Evolutionary conservation across 2,797 vertebrate genomes (phyloP).

Genomic region (Semotilus atromaculatus): DNA sequence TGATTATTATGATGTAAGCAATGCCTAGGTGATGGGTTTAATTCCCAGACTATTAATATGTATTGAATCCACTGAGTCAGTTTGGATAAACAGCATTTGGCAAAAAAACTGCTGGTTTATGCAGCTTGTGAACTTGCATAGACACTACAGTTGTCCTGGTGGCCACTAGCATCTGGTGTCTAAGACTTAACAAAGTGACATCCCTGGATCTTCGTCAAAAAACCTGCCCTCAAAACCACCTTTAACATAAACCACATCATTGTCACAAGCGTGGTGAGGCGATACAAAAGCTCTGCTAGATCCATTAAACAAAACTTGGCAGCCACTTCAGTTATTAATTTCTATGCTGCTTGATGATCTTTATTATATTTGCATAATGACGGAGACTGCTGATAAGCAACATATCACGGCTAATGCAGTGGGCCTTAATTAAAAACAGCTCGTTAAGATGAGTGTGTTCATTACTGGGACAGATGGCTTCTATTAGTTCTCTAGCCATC

Average conservation of each 20-base stretch:
- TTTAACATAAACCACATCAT: constrained; percentile 20
- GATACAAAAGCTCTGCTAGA: constrained; percentile 49
- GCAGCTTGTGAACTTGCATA: not conserved
- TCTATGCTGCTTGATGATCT: constrained; percentile 69
- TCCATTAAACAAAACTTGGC: constrained; percentile 70
- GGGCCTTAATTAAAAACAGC: constrained; percentile 84
- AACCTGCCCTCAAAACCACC: constrained; percentile 11
- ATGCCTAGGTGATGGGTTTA: not conserved
- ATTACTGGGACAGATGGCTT: constrained; percentile 81
- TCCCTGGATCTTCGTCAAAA: not conserved
- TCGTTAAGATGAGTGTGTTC: constrained; percentile 77
- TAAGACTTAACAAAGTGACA: not conserved
- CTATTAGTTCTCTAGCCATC: constrained; percentile 78
- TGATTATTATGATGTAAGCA: no score
- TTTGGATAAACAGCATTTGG: not conserved
- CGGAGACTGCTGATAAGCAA: constrained; percentile 76
- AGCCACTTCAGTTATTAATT: constrained; percentile 72
- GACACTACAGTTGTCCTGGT: not conserved
- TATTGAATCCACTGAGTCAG: not conserved
- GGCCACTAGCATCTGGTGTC: not conserved
- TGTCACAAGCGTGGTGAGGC: constrained; percentile 11
- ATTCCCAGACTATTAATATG: not conserved
- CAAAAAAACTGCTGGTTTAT: not conserved
- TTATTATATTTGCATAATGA: constrained; percentile 83
- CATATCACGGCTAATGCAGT: constrained; percentile 82